Evolutionary conservation across 2,113 vertebrate genomes (phyloP), one percentile per base, ranked within the genome.

Genomic region (Aplodontia rufa): DNA sequence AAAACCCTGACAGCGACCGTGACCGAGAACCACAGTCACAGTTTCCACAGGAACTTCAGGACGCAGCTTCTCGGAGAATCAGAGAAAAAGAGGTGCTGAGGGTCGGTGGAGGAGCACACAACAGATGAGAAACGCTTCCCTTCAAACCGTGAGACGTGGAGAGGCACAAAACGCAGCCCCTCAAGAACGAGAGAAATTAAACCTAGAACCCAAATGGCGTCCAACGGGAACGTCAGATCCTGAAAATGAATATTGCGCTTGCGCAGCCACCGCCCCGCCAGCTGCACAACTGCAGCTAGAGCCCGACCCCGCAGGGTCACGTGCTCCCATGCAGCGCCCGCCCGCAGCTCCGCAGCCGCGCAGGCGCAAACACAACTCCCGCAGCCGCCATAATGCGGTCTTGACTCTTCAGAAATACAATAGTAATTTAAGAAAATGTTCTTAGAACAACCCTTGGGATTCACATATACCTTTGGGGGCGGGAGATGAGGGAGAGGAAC

Each of bases 311-410:
- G 91, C 92, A 68, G 8, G 3, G 90, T 98, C 98, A 98, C 98
- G 98, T 98, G 98, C 98, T 98, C 98, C 98, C 94, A 98, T 98
- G 98, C 98, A 98, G 97, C 96, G 83, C 85, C 93, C 66, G 19
- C 47, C 91, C 94, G 97, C 97, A 78, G 28, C 78, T 66, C 96
- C 93, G 97, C 96, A 87, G 85, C 37, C 90, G 96, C 98, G 96
- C 96, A 87, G 24, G 95, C 53, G 96, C 96, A 96, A 2, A 72
- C 68, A n/a, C 17, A 49, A 17, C 80, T 86, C 86, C 95, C 81
- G 94, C 92, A 88, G 96, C 94, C 97, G 97, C 97, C 97, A 98
- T 98, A 93, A 97, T 98, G 97, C 97, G 91, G 97, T 95, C 96
- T 92, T 49, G 60, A 85, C 94, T 96, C 68, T 40, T 68, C 14